Base-by-base conservation (phyloP, 2,888 invertebrate species). In the Cerceris rybyensis region DNA sequence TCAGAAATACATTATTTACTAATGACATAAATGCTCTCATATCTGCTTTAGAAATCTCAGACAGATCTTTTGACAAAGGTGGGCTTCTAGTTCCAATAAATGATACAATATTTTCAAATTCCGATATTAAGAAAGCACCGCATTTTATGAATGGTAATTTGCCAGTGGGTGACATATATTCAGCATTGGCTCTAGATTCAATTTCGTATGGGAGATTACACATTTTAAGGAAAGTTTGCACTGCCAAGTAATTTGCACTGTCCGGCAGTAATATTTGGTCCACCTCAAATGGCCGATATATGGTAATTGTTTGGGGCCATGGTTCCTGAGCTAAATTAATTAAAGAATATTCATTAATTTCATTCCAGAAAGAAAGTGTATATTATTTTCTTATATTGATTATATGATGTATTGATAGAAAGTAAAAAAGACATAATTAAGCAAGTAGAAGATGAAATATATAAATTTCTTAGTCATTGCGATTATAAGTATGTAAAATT, bases 141-240 rank as follows among this genome's bases (percentile, higher is more conserved):
- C 97, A 97, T 90, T 96, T 96, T 71, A 99, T 95, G 89, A 99
- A 98, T 0, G 99, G 99, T 0, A 99, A 96, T 85, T 96, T 95
- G 0, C 98, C 98, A 6, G 98, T 96, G 0, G 99, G 99, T 0
- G 99, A 98, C 97, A 99, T 99, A 90, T 96, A 97, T 90, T 99
- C 98, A 0, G 99, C 98, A 93, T 99, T 99, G 87, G 96, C 95
- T 80, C 96, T 94, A 87, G 96, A 96, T 83, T 97, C 96, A 6
- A 98, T 95, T 86, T 95, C 94, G 91, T 96, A 98, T 0, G 96
- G 95, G 0, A 99, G 94, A 70, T 96, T 95, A 90, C 97, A 97
- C 97, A 99, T 98, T 93, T 97, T 97, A 28, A 99, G 93, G 91
- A 97, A 98, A 0, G 98, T 96, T 91, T 98, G 98, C 0, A 98